Percentiles rank a stretch among this genome's conserved stretches.
phyloP scores from a whole-genome alignment of 1,140 invertebrate species.

The Ooceraea biroi region DNA sequence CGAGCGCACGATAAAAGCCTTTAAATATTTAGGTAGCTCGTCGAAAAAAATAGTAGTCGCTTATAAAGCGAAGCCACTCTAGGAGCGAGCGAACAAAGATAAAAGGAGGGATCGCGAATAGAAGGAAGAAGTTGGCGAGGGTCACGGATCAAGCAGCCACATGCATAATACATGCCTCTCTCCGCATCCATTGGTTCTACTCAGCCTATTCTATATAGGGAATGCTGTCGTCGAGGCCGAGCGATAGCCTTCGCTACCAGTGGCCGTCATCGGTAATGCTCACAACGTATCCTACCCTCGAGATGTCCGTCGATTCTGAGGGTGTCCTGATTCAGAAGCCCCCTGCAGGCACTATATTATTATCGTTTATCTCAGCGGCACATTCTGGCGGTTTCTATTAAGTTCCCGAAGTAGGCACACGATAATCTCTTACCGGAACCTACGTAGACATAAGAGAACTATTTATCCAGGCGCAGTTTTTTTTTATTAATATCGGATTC shows the following conservation, averaged over 20 bases:
- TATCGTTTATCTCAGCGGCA: constrained; percentile 22
- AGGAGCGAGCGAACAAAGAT: constrained; percentile 32
- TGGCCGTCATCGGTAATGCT: constrained; percentile 45
- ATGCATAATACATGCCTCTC: constrained; percentile 74
- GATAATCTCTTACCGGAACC: constrained; percentile 12
- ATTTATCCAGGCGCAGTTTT: too few species aligned
- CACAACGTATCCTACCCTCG: constrained; percentile 44
- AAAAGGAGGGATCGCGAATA: not conserved
- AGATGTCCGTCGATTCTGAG: constrained; percentile 10
- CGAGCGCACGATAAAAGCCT: constrained; percentile 64
- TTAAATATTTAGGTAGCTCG: constrained; percentile 73
- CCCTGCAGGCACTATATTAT: not conserved
- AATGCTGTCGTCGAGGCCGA: constrained; percentile 17
- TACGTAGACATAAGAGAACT: not conserved
- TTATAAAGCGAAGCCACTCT: constrained; percentile 31
- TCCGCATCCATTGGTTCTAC: constrained; percentile 40
- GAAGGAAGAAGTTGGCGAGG: constrained; percentile 41
- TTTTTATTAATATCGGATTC: not conserved
- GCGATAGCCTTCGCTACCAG: constrained; percentile 17
- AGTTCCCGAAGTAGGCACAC: constrained; percentile 7
- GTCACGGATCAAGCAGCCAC: constrained; percentile 69
- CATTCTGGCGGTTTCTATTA: constrained; percentile 5
- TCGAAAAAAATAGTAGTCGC: constrained; percentile 61
- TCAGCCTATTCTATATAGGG: constrained; percentile 53
- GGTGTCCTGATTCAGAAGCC: constrained; percentile 33